A percentile compares a stretch with the other conserved stretches of the same genome.
These are phyloP conservation scores for Iselma pallidipennis DNA, from an alignment of 2,888 invertebrate species.

Conservation along the genomic window DNA sequence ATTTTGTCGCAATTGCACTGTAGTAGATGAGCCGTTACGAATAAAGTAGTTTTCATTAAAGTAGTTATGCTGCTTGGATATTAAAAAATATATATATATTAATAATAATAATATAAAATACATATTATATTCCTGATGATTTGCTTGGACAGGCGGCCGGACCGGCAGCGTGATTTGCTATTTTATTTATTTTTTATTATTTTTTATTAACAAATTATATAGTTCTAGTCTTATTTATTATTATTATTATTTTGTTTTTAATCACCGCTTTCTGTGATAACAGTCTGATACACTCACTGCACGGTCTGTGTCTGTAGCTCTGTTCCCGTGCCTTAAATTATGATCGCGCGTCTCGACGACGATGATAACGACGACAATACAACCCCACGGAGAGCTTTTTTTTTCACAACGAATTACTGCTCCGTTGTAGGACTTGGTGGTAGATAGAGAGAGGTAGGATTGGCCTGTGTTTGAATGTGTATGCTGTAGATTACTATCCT, in stretches of 20 bases:
- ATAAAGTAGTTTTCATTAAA: constrained; percentile 61
- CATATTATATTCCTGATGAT: constrained; percentile 33
- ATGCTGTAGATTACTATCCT: constrained; percentile 44
- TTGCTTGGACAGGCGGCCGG: constrained; percentile 42
- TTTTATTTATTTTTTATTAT: background rate
- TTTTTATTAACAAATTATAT: constrained; percentile 22
- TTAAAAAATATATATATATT: constrained; percentile 16
- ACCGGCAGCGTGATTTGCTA: constrained; percentile 40
- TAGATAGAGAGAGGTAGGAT: constrained; percentile 28
- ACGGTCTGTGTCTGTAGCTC: constrained; percentile 54
- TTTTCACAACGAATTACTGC: background rate
- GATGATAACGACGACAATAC: background rate
- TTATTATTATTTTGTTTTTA: constrained; percentile 39
- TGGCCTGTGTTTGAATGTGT: constrained; percentile 51
- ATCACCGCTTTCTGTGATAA: constrained; percentile 57
- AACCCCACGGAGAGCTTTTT: background rate
- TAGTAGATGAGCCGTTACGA: constrained; percentile 58
- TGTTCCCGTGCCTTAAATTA: constrained; percentile 52
- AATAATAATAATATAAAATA: background rate
- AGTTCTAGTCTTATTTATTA: constrained; percentile 11
- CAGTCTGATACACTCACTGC: constrained; percentile 54
- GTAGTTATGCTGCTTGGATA: constrained; percentile 59
- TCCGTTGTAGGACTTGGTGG: constrained; percentile 39
- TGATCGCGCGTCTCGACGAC: constrained; percentile 32
- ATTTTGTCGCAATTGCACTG: constrained; percentile 56